phyloP scores from a whole-genome alignment of 2,113 vertebrate genomes.

The Elephantulus edwardii region DNA sequence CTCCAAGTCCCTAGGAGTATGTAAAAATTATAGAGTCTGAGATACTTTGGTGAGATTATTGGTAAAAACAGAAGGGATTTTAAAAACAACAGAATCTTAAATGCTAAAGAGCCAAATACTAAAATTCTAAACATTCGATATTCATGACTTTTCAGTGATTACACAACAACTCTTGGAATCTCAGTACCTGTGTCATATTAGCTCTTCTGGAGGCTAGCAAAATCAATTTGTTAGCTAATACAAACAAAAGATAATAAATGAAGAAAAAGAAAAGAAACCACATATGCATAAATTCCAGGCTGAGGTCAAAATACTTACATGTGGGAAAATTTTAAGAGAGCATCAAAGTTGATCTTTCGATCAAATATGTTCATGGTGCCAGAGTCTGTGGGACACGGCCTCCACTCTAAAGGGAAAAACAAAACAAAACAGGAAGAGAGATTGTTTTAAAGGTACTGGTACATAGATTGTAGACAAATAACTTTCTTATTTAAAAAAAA shows the following conservation, averaged over 20 bases:
- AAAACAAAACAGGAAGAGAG: slow-evolving; percentile 16
- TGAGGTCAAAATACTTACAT: slow-evolving; percentile 88
- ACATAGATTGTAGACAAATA: background rate
- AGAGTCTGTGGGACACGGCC: slow-evolving; percentile 29
- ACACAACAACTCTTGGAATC: background rate
- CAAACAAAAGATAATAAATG: background rate
- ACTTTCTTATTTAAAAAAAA: background rate
- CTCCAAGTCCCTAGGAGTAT: background rate
- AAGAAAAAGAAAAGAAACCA: slow-evolving; percentile 26
- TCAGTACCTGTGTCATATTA: background rate
- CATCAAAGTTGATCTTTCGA: slow-evolving; percentile 93
- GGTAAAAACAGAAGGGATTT: background rate
- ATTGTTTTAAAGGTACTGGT: background rate
- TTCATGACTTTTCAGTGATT: background rate
- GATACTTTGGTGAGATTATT: background rate
- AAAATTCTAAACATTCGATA: background rate
- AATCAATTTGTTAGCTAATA: slow-evolving; percentile 9
- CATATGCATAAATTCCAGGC: background rate
- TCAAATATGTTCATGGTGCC: slow-evolving; percentile 94
- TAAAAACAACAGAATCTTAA: slow-evolving; percentile 46
- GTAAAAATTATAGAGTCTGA: background rate
- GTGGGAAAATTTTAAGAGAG: slow-evolving; percentile 95
- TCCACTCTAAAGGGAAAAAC: slow-evolving; percentile 39
- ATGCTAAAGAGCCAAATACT: background rate
- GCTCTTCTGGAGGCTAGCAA: background rate